A percentile compares a stretch with the other conserved stretches of the same genome.
Conservation (phyloP, 2,797 vertebrate genomes). For the Muscicapa comitata region DNA sequence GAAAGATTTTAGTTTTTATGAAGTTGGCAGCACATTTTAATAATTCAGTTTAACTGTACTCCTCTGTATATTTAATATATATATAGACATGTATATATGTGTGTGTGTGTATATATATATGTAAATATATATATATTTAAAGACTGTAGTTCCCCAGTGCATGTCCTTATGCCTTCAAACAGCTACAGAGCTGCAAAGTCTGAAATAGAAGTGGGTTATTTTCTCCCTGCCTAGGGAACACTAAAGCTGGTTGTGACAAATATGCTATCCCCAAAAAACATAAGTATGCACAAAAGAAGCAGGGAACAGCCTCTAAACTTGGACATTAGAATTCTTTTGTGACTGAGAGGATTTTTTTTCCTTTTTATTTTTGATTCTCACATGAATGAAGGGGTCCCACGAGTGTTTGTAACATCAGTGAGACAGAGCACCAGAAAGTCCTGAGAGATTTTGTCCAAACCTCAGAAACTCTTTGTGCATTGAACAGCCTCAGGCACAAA, state of each 20-base stretch:
- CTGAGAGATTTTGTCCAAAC: background rate
- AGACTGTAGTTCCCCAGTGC: background rate
- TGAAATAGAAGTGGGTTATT: background rate
- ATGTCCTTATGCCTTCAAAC: background rate
- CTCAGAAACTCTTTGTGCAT: rapidly evolving
- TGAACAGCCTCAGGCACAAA: background rate
- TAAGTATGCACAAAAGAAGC: background rate
- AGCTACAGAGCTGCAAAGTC: background rate
- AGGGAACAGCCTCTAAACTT: background rate
- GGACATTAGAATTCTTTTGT: background rate
- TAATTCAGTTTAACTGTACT: background rate
- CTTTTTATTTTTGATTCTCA: background rate
- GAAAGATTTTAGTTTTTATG: background rate
- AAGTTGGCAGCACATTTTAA: background rate
- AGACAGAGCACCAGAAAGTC: background rate
- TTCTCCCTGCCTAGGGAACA: background rate
- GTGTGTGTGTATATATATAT: background rate
- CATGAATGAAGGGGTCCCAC: background rate
- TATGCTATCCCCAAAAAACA: background rate
- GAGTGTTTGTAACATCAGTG: background rate
- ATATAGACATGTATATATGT: background rate
- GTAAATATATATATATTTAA: background rate
- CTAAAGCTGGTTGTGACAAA: background rate
- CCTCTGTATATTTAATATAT: background rate
- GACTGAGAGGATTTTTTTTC: background rate